Evolutionary conservation across 2,888 invertebrate genomes (phyloP), one percentile per base, ranked within the genome.

Genomic region (Chesias legatella): DNA sequence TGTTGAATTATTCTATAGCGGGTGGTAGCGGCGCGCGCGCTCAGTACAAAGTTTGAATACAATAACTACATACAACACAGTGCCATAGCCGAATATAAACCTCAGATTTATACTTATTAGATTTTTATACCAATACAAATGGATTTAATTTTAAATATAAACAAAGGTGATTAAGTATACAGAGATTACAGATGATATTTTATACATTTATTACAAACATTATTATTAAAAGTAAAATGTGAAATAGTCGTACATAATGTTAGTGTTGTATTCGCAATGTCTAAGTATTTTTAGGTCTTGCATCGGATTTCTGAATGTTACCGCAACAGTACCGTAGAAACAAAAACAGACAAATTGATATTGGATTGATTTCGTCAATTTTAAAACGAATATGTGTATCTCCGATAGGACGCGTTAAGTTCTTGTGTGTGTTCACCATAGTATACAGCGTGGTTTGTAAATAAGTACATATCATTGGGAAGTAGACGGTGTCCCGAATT

Each of bases 121-220:
- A 86, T 84, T 88, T 83, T 88, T 85, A 88, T 88, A 88, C 86
- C 86, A 79, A 85, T 85, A 88, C 83, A 86, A 86, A 88, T 88
- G 86, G 86, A 88, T 88, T 88, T 88, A 88, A 85, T 88, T 88
- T 88, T 81, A 86, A 88, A 83, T 85, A 86, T 85, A 79, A n/a
- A 80, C 81, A 82, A 83, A 84, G 80, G 83, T 86, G 86, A 86
- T 85, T 88, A 84, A 82, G 84, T 86, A 86, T 88, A 88, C 86
- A 88, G 86, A 88, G 83, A 88, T 85, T 85, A 86, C 80, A 88
- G 86, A 88, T 86, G 85, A 86, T 88, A 88, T 88, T 88, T 88
- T 88, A 88, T 88, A 88, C 86, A 88, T 84, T 88, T 88, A 88
- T 86, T 86, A 86, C 84, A 84, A 73, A 85, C 83, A 83, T 82